Evolutionary conservation across 2,888 invertebrate genomes (phyloP), one percentile per base, ranked within the genome.

Genomic region (Eupeodes latifasciatus): DNA sequence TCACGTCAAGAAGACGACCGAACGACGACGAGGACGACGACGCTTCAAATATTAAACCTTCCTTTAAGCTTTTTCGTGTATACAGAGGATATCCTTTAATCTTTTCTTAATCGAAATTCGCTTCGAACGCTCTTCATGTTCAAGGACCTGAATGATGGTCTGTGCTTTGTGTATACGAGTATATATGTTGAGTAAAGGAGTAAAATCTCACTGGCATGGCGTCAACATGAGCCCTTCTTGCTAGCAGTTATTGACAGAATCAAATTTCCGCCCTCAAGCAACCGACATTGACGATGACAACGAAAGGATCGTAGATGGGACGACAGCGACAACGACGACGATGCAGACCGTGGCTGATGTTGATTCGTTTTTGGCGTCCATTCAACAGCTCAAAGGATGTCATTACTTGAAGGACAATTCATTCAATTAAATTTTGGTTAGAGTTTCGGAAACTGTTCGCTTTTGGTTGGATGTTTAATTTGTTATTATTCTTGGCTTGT

Each of bases 401-500:
- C 85, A 85, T 85, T 85, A 81, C 81, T 81, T 81, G 71, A 51
- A 81, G 80, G 64, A 85, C 81, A 81, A 85, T 85, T 85, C 85
- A 76, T 71, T 76, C 81, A 85, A 85, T 85, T 85, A 81, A 81
- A 76, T 85, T 80, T 71, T 57, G 81, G 61, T 75, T 69, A 69
- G 44, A 57, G 47, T 71, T 71, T 49, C 57, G 85, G 76, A 76
- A 85, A 76, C 64, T 64, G 75, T 76, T 75, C 44, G 64, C 64
- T 76, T 75, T 85, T 75, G 69, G 75, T 74, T 80, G 80, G 75
- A 51, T 76, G 51, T 81, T 81, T 64, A 85, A 85, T 76, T 85
- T 85, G 59, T 71, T 85, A 76, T 81, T 71, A 85, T 76, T 71
- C 64, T 66, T 76, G 81, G 51, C 57, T 76, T 76, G 69, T 85